phyloP scores from a whole-genome alignment of 2,113 vertebrate species.

The Burhinus bistriatus region DNA sequence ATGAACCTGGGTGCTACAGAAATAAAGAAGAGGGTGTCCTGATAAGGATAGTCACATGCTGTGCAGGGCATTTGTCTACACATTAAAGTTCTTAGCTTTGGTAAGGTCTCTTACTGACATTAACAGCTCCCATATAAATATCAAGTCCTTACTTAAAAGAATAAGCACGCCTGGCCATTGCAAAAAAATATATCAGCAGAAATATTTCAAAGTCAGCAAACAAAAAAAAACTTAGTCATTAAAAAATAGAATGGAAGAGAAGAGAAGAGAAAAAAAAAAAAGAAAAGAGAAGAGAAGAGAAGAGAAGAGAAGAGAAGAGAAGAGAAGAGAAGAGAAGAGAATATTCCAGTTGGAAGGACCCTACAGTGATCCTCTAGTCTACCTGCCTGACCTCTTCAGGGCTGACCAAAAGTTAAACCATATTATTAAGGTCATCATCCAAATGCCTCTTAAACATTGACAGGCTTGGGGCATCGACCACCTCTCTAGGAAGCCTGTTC shows the following conservation, averaged over 20 bases:
- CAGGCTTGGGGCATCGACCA: neutral
- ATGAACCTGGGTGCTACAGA: neutral
- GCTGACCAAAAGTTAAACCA: neutral
- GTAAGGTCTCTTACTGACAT: neutral
- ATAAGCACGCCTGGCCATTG: accelerated
- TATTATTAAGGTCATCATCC: neutral
- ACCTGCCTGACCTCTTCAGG: neutral
- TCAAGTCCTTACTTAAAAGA: neutral
- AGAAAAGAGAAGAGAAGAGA: neutral
- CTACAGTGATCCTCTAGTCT: neutral
- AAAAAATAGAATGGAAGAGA: neutral
- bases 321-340: neutral
- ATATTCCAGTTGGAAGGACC: neutral
- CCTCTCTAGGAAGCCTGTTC: neutral
- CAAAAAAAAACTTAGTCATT: neutral
- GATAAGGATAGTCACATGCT: neutral
- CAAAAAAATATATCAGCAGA: neutral
- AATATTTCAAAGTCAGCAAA: neutral
- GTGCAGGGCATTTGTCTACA: neutral
- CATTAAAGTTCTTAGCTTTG: neutral
- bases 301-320: too few species aligned
- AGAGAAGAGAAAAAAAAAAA: neutral
- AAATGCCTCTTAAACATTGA: neutral
- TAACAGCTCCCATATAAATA: neutral
- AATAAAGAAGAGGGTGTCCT: neutral